These are phyloP conservation scores for Apostichopus parvimensis DNA, from an alignment of 35 echinoderm and acorn worm species.

Conservation along the genomic window DNA sequence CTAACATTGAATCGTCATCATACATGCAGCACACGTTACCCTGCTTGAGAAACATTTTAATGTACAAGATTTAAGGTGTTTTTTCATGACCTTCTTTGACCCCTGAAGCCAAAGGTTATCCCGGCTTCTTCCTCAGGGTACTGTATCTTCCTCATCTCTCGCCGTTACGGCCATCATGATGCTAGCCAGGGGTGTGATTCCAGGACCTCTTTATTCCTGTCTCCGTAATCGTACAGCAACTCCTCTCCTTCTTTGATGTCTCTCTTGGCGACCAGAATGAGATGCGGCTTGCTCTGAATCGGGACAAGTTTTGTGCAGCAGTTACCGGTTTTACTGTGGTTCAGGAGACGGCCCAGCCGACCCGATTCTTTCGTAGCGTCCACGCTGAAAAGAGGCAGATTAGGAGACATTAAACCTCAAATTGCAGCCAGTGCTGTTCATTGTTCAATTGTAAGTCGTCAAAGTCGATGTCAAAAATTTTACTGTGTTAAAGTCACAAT, in stretches of 20 bases:
- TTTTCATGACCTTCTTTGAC: too few relatives aligned
- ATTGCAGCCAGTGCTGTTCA: too few relatives aligned
- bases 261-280: constrained; percentile 75
- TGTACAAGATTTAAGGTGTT: too few relatives aligned
- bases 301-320: constrained; percentile 78
- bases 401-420: background rate
- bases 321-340: constrained; percentile 92
- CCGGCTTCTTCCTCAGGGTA: background rate
- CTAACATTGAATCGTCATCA: too few relatives aligned
- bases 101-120: too few relatives aligned
- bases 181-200: constrained; percentile 87
- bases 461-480: too few relatives aligned
- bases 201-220: constrained; percentile 76
- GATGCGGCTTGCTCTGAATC: constrained; percentile 67
- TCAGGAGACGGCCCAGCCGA: constrained; percentile 83
- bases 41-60: too few relatives aligned
- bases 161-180: background rate
- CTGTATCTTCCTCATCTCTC: background rate
- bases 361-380: constrained; percentile 88
- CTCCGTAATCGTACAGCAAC: constrained; percentile 92
- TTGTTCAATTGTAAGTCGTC: too few relatives aligned
- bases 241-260: constrained; percentile 82
- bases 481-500: too few relatives aligned
- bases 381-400: constrained; percentile 52
- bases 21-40: too few relatives aligned